These are phyloP conservation scores for Patiria pectinifera DNA, from an alignment of 53 echinoderm and acorn worm genomes.

Conservation along the genomic window DNA sequence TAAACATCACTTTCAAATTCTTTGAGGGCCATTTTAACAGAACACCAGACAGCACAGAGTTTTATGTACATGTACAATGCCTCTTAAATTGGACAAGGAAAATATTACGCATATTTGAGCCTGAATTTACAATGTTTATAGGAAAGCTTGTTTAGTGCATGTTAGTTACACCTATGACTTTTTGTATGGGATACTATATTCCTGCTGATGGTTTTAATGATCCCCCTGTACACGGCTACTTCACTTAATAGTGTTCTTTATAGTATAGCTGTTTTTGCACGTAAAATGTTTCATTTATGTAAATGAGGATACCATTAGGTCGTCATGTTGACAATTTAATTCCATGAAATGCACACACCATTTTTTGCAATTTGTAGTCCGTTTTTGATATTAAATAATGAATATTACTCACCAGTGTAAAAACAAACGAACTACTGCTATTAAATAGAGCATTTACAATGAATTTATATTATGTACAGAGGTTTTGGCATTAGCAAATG, in stretches of 20 bases:
- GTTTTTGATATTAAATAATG: background rate
- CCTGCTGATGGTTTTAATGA: background rate
- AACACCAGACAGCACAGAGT: no score
- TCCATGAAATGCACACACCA: background rate
- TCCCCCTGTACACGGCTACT: background rate
- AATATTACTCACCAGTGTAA: background rate
- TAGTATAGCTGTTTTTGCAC: background rate
- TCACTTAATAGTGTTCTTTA: background rate
- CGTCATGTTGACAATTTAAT: background rate
- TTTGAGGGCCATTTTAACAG: no score
- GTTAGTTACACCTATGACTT: no score
- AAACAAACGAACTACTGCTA: conserved; percentile 20
- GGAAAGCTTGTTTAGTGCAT: background rate
- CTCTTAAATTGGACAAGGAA: background rate
- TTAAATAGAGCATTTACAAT: conserved; percentile 48
- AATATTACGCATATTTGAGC: background rate
- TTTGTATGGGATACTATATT: background rate
- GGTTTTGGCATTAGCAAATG: background rate
- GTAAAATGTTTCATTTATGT: background rate
- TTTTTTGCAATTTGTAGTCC: background rate
- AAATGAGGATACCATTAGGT: background rate
- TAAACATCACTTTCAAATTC: no score
- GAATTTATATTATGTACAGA: conserved; percentile 50
- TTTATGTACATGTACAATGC: no score
- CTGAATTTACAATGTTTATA: background rate